Base-by-base conservation (phyloP, 2,888 invertebrate genomes). In the Patella ulyssiponensis region DNA sequence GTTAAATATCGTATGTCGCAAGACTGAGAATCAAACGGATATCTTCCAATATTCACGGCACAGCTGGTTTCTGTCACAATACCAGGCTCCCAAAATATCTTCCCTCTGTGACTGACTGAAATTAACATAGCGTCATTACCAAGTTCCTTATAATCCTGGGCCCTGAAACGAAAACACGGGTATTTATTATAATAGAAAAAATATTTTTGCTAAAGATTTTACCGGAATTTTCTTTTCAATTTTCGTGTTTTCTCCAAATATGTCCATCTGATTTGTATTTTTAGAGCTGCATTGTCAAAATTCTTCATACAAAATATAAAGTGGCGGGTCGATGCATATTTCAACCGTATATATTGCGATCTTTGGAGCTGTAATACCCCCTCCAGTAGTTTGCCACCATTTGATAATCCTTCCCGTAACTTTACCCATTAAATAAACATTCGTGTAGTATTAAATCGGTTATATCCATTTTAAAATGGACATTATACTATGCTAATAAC, bases 1-100 rank as follows among this genome's bases (percentile, higher is more conserved):
- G 86, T 85, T 76, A 86, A 81, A 75, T 85, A 83, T n/a, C 86
- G 79, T 11, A 86, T 84, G 71, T 84, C 83, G 78, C 86, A 86
- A 23, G 77, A 75, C 75, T 86, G 86, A 11, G 83, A 82, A 78
- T 86, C 86, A 74, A 86, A 86, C 17, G 86, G 86, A 70, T 86
- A 86, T 53, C 85, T 83, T 33, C 82, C 83, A 51, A 86, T 85
- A 80, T 85, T 84, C 20, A 86, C 85, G 20, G 84, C 86, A 73
- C 86, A 86, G 75, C 84, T 84, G 15, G 86, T 86, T 79, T 85
- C 84, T 27, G 83, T 84, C 52, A 86, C 82, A 33, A 85, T 82
- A 12, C 85, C 85, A 0, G 86, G 86, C 78, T 85, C 85, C 85
- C 85, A 86, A 75, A 85, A 81, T 23, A 86, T 77, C 52, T 75